A percentile compares a stretch with the other conserved stretches of the same genome.
These are phyloP conservation scores for Hedya salicella DNA, from an alignment of 2,888 invertebrate genomes.

Conservation along the genomic window DNA sequence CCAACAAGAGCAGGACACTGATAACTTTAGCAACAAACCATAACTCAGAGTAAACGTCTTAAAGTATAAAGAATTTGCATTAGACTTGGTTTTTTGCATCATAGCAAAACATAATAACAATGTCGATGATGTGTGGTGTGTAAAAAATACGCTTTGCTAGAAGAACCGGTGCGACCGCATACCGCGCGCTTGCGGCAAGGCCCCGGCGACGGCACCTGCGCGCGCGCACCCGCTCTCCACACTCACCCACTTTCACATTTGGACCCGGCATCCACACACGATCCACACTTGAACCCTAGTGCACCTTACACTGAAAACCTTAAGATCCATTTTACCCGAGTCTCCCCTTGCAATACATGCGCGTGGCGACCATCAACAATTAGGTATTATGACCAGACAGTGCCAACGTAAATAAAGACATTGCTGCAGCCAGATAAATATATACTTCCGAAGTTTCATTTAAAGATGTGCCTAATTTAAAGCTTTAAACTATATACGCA, in stretches of 20 bases:
- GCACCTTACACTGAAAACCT: slow-evolving; percentile 31
- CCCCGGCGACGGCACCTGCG: slow-evolving; percentile 60
- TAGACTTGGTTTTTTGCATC: slow-evolving; percentile 71
- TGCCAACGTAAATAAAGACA: slow-evolving; percentile 39
- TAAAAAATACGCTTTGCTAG: slow-evolving; percentile 83
- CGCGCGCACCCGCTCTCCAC: slow-evolving; percentile 47
- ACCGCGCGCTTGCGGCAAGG: slow-evolving; percentile 80
- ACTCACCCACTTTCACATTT: slow-evolving; percentile 71
- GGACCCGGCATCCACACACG: slow-evolving; percentile 49
- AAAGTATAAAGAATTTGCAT: slow-evolving; percentile 50
- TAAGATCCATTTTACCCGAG: slow-evolving; percentile 35
- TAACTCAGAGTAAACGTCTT: slow-evolving; percentile 24
- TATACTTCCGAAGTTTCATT: slow-evolving; percentile 25
- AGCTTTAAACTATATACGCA: neutral
- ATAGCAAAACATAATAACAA: slow-evolving; percentile 82
- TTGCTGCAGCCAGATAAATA: slow-evolving; percentile 33
- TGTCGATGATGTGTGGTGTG: slow-evolving; percentile 80
- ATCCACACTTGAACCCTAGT: slow-evolving; percentile 35
- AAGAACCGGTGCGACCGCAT: slow-evolving; percentile 84
- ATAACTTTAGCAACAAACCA: slow-evolving; percentile 9
- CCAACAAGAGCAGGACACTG: neutral
- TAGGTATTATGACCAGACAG: slow-evolving; percentile 37
- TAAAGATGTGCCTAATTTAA: slow-evolving; percentile 14
- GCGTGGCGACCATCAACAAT: slow-evolving; percentile 40
- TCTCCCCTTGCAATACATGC: slow-evolving; percentile 18